Percentiles rank a stretch among this genome's conserved stretches.
Evolutionary conservation across 2,113 vertebrate species (phyloP).

Genomic region (Oophaga pumilio): DNA sequence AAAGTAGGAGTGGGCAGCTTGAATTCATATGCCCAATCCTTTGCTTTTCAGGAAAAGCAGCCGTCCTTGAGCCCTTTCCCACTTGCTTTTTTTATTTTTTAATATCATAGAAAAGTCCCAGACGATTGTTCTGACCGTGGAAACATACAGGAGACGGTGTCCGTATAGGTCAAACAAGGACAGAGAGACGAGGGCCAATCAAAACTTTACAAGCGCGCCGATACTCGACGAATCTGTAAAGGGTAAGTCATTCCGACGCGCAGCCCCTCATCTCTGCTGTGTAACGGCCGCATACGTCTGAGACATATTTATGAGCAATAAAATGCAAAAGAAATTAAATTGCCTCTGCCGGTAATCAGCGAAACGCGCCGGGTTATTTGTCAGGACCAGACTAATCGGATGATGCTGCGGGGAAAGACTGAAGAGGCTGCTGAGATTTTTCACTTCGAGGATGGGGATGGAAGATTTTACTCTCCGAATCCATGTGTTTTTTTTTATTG

Average conservation of each 20-base stretch:
- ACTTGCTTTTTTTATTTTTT: too few relatives aligned
- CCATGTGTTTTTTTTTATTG: too few relatives aligned
- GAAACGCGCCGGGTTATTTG: neutral
- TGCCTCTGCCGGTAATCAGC: neutral
- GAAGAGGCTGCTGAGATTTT: neutral
- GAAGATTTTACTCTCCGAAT: too few relatives aligned
- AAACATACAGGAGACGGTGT: neutral
- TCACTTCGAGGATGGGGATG: too few relatives aligned
- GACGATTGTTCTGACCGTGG: neutral
- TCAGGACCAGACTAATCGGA: neutral
- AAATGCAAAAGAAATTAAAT: neutral
- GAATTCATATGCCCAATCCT: too few relatives aligned
- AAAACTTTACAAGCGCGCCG: neutral
- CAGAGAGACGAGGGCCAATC: conserved; percentile 10
- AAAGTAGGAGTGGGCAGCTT: too few relatives aligned
- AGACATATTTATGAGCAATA: conserved; percentile 31
- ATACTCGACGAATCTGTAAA: conserved; percentile 13
- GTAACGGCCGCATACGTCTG: neutral
- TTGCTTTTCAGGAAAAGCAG: too few relatives aligned
- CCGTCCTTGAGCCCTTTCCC: neutral
- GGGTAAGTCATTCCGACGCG: conserved; percentile 8
- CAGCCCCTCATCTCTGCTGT: neutral
- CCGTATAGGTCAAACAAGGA: conserved; percentile 33
- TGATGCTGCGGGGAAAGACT: neutral
- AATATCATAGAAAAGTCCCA: neutral